Conservation (phyloP, 1,140 invertebrate species). For the Latrodectus geometricus region DNA sequence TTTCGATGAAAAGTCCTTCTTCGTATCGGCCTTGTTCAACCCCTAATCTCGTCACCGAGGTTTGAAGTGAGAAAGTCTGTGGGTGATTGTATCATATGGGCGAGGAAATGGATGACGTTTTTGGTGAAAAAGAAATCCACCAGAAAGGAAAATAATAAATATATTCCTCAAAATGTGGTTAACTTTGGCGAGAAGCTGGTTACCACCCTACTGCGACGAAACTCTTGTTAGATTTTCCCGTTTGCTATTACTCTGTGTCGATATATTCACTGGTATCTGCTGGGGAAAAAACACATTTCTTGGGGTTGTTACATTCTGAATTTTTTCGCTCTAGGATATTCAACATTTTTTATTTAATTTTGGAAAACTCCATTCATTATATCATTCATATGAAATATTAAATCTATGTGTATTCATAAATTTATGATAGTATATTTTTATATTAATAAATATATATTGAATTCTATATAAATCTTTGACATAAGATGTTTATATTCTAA, state of each 20-base stretch:
- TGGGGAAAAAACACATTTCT: not conserved
- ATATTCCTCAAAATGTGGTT: slow-evolving; percentile 10
- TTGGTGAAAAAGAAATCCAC: not conserved
- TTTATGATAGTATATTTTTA: too few relatives aligned
- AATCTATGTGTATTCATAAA: too few relatives aligned
- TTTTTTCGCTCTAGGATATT: not conserved
- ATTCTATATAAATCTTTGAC: too few relatives aligned
- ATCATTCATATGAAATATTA: too few relatives aligned
- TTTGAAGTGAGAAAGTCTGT: slow-evolving; percentile 20
- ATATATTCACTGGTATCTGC: not conserved
- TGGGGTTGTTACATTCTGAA: not conserved
- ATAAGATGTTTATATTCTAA: too few relatives aligned
- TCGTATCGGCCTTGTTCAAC: slow-evolving; percentile 4
- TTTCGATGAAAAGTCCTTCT: too few relatives aligned
- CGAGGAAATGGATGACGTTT: slow-evolving; percentile 20
- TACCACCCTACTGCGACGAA: not conserved
- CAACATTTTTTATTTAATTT: too few relatives aligned
- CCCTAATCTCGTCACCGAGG: slow-evolving; percentile 13
- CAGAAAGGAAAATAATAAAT: not conserved
- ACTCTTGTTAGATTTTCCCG: not conserved
- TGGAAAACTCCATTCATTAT: too few relatives aligned
- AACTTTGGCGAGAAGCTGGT: not conserved
- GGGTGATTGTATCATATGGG: slow-evolving; percentile 21
- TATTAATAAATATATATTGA: too few relatives aligned
- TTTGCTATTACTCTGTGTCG: not conserved